phyloP scores from a whole-genome alignment of 1,140 invertebrate species.

The Plodia interpunctella region DNA sequence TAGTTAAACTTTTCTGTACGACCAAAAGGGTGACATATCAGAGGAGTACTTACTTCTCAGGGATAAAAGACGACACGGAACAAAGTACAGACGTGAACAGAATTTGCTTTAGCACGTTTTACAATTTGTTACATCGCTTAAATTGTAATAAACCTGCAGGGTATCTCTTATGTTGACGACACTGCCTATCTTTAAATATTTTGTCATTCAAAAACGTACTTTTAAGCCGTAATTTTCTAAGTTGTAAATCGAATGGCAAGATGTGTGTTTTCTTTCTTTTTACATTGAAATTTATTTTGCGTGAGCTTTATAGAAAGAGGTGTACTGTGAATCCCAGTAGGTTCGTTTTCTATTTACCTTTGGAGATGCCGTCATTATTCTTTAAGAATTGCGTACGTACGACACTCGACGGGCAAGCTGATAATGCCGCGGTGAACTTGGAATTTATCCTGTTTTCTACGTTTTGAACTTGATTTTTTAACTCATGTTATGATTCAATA shows the following conservation, averaged over 20 bases:
- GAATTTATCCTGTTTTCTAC: background rate
- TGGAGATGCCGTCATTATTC: constrained; percentile 68
- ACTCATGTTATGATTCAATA: too few relatives aligned
- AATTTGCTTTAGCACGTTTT: constrained; percentile 63
- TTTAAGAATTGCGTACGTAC: constrained; percentile 48
- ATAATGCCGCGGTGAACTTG: background rate
- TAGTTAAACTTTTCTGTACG: constrained; percentile 6
- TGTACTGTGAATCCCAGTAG: constrained; percentile 60
- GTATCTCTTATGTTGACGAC: constrained; percentile 47
- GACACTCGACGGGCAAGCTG: background rate
- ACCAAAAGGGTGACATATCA: constrained; percentile 41
- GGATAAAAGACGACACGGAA: constrained; percentile 57
- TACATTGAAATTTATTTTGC: constrained; percentile 14
- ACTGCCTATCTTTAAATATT: constrained; percentile 14
- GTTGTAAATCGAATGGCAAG: background rate
- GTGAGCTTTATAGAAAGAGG: constrained; percentile 65
- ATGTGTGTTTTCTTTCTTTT: constrained; percentile 16
- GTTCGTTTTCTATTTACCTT: constrained; percentile 69
- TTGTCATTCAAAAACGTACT: background rate
- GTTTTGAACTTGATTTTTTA: background rate
- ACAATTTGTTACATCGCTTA: constrained; percentile 72
- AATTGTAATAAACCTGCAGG: constrained; percentile 68
- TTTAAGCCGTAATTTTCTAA: background rate
- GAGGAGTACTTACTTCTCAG: constrained; percentile 44
- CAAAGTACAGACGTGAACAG: constrained; percentile 55